A percentile compares a stretch with the other conserved stretches of the same genome.
Evolutionary conservation across 1,140 invertebrate species (phyloP).

Genomic region (Wasmannia auropunctata): DNA sequence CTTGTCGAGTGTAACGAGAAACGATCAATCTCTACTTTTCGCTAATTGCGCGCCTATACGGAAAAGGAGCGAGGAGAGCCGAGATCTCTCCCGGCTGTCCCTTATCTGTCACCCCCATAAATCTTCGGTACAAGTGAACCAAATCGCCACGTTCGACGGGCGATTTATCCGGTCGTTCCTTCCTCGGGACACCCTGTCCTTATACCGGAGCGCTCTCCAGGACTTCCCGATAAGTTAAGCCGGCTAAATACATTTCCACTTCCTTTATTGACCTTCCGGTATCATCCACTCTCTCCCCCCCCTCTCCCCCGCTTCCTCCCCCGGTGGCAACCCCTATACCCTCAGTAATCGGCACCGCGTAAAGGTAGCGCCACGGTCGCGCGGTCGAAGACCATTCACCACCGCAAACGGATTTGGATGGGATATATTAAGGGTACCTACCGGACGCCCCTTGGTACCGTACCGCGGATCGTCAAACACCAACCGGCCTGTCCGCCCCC

Average conservation of each 20-base stretch:
- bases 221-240: slow-evolving; percentile 45
- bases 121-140: neutral
- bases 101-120: neutral
- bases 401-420: slow-evolving; percentile 24
- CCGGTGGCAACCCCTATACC: slow-evolving; percentile 19
- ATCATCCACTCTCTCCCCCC: too few species aligned
- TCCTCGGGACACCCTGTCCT: neutral
- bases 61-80: too few species aligned
- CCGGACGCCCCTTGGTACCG: neutral
- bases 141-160: neutral
- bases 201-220: slow-evolving; percentile 7
- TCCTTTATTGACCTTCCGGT: slow-evolving; percentile 59
- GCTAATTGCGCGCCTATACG: neutral
- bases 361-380: slow-evolving; percentile 51
- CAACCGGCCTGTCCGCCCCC: neutral
- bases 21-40: slow-evolving; percentile 6
- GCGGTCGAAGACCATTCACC: slow-evolving; percentile 45
- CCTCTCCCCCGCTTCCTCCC: too few species aligned
- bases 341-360: slow-evolving; percentile 16
- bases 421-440: neutral
- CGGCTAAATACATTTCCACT: slow-evolving; percentile 55
- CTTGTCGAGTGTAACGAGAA: neutral
- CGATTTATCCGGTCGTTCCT: neutral
- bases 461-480: neutral
- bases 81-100: neutral